phyloP scores from a whole-genome alignment of 2,888 invertebrate species.

The Caenorhabditis sp. region DNA sequence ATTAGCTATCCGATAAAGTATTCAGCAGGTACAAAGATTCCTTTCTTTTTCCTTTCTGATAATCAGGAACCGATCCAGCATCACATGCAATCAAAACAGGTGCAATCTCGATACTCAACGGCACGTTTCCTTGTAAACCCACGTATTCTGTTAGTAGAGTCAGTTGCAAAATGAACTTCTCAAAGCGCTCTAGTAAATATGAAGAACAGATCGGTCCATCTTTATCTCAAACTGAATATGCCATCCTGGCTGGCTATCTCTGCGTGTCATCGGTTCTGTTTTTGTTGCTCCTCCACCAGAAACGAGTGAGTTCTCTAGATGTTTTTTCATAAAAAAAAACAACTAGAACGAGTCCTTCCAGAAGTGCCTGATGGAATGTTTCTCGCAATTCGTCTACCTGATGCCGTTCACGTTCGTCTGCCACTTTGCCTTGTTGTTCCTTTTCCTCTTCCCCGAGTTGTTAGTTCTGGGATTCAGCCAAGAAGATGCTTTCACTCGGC shows the following conservation, averaged over 20 bases:
- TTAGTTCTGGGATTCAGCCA: not conserved
- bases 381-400: not conserved
- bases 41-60: no score
- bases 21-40: no score
- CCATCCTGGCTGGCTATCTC: not conserved
- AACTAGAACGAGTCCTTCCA: not conserved
- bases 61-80: not conserved
- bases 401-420: not conserved
- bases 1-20: no score
- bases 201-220: not conserved
- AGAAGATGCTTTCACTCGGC: not conserved
- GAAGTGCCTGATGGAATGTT: not conserved
- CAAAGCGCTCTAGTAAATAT: not conserved
- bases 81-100: not conserved
- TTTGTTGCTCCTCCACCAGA: not conserved
- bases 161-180: not conserved
- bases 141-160: not conserved
- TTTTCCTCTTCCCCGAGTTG: not conserved
- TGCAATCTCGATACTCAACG: not conserved
- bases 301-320: not conserved
- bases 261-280: not conserved
- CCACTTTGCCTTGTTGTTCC: not conserved
- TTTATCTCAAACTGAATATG: not conserved
- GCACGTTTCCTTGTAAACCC: not conserved
- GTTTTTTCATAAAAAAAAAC: not conserved